Percentiles rank a stretch among this genome's conserved stretches.
Evolutionary conservation across 2,797 vertebrate genomes (phyloP).

Genomic region (Aplochiton taeniatus): DNA sequence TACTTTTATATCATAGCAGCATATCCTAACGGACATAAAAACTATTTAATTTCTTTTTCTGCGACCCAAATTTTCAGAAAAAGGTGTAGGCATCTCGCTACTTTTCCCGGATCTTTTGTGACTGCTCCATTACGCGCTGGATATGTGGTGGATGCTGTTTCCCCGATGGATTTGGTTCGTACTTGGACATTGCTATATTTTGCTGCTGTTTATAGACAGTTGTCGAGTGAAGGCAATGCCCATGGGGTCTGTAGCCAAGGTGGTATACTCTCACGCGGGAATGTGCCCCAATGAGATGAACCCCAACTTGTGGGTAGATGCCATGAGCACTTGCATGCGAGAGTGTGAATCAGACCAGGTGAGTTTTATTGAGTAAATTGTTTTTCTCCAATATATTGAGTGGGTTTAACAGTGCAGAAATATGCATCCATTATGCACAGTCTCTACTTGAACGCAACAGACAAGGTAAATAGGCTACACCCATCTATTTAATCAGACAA

Average conservation of each 20-base stretch:
- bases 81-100: slow-evolving; percentile 11
- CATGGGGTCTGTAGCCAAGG: slow-evolving; percentile 74
- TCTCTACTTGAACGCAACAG: no score
- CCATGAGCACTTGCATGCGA: slow-evolving; percentile 96
- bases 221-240: slow-evolving; percentile 74
- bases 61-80: not conserved
- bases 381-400: no score
- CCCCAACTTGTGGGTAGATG: slow-evolving; percentile 98
- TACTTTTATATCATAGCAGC: slow-evolving; percentile 14
- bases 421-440: no score
- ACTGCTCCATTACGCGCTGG: slow-evolving; percentile 44
- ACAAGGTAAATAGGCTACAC: no score
- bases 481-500: no score
- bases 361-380: slow-evolving; percentile 52
- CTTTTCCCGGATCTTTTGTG: slow-evolving; percentile 7
- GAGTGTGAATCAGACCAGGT: slow-evolving; percentile 95
- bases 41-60: not conserved
- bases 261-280: slow-evolving; percentile 94
- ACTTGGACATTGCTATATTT: slow-evolving; percentile 70
- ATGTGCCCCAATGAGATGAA: slow-evolving; percentile 98
- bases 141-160: slow-evolving; percentile 85
- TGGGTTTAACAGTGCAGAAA: no score
- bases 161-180: slow-evolving; percentile 86
- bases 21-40: not conserved
- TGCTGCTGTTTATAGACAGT: slow-evolving; percentile 68